Conservation (phyloP, 1,140 invertebrate species). For the Colletes latitarsis region DNA sequence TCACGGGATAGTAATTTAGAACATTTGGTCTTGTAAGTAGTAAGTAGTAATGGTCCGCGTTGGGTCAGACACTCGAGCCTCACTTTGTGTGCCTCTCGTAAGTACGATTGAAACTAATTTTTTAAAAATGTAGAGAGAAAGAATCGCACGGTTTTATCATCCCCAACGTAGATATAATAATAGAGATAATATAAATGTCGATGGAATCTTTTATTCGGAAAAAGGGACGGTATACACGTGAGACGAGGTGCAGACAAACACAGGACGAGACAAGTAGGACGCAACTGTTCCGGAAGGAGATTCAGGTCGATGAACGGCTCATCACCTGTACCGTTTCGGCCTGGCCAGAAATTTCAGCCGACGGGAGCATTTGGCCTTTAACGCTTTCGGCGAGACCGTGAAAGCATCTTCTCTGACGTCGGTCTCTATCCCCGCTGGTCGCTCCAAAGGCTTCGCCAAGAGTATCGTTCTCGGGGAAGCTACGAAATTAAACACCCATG, state of each 20-base stretch:
- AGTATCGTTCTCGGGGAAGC: conserved; percentile 60
- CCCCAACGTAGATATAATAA: too few relatives aligned
- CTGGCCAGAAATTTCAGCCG: conserved; percentile 67
- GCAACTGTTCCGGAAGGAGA: background rate
- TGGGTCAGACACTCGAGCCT: too few relatives aligned
- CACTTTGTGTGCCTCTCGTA: too few relatives aligned
- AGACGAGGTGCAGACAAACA: background rate
- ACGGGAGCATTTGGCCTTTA: conserved; percentile 68
- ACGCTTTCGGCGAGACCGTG: conserved; percentile 67
- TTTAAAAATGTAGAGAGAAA: too few relatives aligned
- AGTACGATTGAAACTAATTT: too few relatives aligned
- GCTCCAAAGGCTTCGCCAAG: conserved; percentile 63
- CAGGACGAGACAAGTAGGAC: background rate
- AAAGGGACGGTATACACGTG: background rate
- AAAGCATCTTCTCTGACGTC: conserved; percentile 75
- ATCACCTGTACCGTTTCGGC: conserved; percentile 58
- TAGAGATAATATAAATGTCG: too few relatives aligned
- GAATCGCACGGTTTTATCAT: too few relatives aligned
- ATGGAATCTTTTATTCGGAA: background rate
- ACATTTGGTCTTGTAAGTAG: too few relatives aligned
- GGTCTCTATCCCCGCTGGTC: conserved; percentile 70
- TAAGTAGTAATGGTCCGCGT: too few relatives aligned
- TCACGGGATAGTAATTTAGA: too few relatives aligned
- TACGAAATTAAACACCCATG: conserved; percentile 58
- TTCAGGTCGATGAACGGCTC: background rate